These are phyloP conservation scores for Porites divaricata DNA, from an alignment of 92 coral and sea anemone species.

Conservation along the genomic window DNA sequence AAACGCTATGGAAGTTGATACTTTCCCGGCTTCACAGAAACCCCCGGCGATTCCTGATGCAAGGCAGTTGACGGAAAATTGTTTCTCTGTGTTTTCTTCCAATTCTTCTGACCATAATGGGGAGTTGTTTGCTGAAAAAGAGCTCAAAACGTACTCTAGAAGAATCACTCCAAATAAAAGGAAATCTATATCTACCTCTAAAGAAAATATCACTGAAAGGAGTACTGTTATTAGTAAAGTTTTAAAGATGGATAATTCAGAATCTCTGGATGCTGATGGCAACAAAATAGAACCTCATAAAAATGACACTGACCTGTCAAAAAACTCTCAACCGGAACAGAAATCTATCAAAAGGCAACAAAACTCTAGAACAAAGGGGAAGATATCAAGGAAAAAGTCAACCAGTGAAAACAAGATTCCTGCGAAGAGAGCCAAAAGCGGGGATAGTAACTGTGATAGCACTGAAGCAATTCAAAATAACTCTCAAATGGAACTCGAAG, in stretches of 20 bases:
- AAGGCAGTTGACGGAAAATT: not conserved
- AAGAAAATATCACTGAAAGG: not conserved
- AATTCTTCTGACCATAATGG: constrained; percentile 3
- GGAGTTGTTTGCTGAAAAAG: constrained; percentile 14
- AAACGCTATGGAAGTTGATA: not conserved
- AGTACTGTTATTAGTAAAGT: constrained; percentile 13
- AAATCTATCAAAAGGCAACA: not conserved
- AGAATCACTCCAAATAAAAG: constrained; percentile 15
- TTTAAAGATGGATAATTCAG: constrained; percentile 26
- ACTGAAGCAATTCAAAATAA: not conserved
- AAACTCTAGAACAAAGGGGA: not conserved
- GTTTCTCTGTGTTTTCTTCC: constrained; percentile 25
- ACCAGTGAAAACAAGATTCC: not conserved
- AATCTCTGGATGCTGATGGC: not conserved
- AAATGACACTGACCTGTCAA: not conserved
- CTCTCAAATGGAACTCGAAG: not conserved
- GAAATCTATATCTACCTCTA: constrained; percentile 9
- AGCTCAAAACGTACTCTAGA: constrained; percentile 30
- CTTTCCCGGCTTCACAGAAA: not conserved
- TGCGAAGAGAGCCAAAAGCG: constrained; percentile 30
- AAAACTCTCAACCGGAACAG: not conserved
- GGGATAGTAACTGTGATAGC: not conserved
- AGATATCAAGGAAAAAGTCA: constrained; percentile 20
- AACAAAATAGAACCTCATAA: not conserved
- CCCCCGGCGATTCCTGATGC: not conserved